Evolutionary conservation across 2,888 invertebrate genomes (phyloP), one percentile per base, ranked within the genome.

Genomic region (Dasysyrphus albostriatus): DNA sequence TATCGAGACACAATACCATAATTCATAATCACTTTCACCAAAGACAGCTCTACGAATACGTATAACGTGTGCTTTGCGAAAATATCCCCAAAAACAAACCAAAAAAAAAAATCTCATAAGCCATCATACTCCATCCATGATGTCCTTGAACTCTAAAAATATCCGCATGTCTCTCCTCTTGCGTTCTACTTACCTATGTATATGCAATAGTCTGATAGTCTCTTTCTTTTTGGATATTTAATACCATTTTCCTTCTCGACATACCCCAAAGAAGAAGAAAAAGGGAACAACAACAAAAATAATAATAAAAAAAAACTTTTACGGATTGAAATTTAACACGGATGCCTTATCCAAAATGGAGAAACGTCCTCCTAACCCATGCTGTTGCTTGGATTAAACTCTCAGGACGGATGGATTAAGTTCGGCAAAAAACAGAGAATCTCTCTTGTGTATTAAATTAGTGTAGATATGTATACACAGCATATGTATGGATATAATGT

Each of bases 281-380:
- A 70, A 61, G 42, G 59, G 49, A 69, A 42, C 16, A 42, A 54
- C 24, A 24, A 24, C 24, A 24, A 24, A 24, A 24, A 24, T 24
- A 24, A n/a, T n/a, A n/a, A 42, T 2, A 39, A 29, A 51, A 51
- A 32, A 56, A 69, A 70, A 67, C 42, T 44, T 44, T 56, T 73
- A 70, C 73, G 85, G 77, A 85, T 79, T 83, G 83, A 87, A 87
- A 87, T 79, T 87, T 83, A 87, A 87, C 87, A 87, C 87, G 78
- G 47, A 83, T 75, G 69, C 75, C 72, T 82, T 83, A 87, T 87
- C 87, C 82, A 70, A 65, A 4, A 29, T 34, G 65, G 47, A 49
- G 39, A 59, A 19, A 65, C 44, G 44, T 44, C 44, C 29, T 44
- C 44, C 29, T 76, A 87, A 75, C 72, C 65, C 87, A 76, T 83